Conservation (phyloP, 2,888 invertebrate genomes). For the Drosophila demipolita region DNA sequence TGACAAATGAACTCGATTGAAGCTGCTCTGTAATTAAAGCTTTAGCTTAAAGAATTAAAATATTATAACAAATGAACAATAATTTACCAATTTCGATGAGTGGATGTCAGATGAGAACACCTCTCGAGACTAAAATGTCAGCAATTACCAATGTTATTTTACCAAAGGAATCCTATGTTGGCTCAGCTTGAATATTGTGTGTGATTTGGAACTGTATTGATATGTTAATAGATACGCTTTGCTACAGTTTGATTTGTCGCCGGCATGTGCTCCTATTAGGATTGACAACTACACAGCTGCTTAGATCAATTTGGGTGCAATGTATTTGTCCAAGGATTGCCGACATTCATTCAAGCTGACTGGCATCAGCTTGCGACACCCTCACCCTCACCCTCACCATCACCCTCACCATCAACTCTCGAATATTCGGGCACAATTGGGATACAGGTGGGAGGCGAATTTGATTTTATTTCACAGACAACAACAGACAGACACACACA, state of each 20-base stretch:
- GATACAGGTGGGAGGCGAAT: slow-evolving; percentile 36
- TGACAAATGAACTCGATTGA: too few relatives aligned
- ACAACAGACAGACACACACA: slow-evolving; percentile 10
- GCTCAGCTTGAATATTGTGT: neutral
- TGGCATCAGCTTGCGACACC: slow-evolving; percentile 27
- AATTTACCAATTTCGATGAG: neutral
- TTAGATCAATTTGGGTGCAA: slow-evolving; percentile 23
- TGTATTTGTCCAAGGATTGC: slow-evolving; percentile 11
- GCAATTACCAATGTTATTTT: neutral
- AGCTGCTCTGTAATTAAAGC: neutral
- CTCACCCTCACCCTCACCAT: slow-evolving; percentile 5
- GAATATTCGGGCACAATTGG: slow-evolving; percentile 25
- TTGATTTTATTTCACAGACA: slow-evolving; percentile 35
- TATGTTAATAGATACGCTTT: neutral
- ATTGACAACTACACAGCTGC: slow-evolving; percentile 11
- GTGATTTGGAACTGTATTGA: neutral
- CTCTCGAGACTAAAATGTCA: neutral
- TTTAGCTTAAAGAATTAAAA: neutral
- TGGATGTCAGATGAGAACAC: neutral
- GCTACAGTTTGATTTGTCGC: neutral
- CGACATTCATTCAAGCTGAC: slow-evolving; percentile 8
- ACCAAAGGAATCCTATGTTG: neutral
- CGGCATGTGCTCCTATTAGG: too few relatives aligned
- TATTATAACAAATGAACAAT: neutral
- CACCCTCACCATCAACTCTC: neutral